Evolutionary conservation across 2,797 vertebrate species (phyloP), one percentile per base, ranked within the genome.

Genomic region (Neosilurus mollespiculum): DNA sequence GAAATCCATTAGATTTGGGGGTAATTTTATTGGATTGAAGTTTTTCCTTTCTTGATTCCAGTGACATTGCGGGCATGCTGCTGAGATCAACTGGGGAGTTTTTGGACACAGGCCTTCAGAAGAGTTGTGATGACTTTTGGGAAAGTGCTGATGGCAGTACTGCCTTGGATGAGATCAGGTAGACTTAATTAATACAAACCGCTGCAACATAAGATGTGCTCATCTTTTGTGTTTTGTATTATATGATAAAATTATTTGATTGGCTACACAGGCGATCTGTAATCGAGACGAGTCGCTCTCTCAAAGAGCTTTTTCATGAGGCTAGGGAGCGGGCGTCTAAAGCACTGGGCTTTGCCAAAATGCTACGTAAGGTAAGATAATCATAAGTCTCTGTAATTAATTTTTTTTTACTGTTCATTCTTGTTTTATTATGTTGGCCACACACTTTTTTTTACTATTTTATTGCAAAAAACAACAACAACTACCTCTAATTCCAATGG

Each of bases 231-330:
- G 75, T 49, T 4, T 61, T 77, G 4, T 20, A n/a, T 77, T 61
- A 34, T 4, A 24, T 54, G 37, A 73, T 11, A 12, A 20, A 54
- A 30, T 67, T 15, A 0, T 81, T 43, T 30, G 53, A 54, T n/a
- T 66, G 49, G 49, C 26, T 7, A 16, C 65, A 34, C 87, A 99
- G 98, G 93, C 95, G 98, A 22, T 98, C 97, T 0, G 98, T 99
- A 80, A 97, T 99, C 58, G 98, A 99, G 92, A 97, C 96, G 1
- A 99, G 98, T 88, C 95, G 98, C 14, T 97, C 98, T 0, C 95
- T 99, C 43, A 99, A 99, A 90, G 97, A 99, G 85, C 95, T 99
- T 72, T 99, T 99, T 89, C 98, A 99, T 0, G 98, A 99, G 91
- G 98, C 98, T 83, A 94, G 98, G 86, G 98, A 99, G 82, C 93